These are phyloP conservation scores for Pinna nobilis DNA, from an alignment of 1,140 invertebrate genomes.

Conservation along the genomic window DNA sequence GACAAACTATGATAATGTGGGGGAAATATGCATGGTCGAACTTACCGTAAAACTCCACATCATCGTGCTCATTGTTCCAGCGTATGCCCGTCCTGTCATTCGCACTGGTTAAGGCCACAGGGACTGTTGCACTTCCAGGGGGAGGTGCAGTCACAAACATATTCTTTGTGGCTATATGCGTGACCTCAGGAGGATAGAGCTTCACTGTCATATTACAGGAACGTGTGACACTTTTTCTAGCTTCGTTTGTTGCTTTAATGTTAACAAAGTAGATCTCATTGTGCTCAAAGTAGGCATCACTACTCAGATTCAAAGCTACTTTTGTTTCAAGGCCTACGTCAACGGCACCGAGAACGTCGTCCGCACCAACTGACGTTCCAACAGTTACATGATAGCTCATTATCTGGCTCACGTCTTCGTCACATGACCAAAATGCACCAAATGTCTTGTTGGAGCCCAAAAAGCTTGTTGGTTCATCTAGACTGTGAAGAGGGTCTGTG, in stretches of 20 bases:
- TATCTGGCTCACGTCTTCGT: conserved; percentile 32
- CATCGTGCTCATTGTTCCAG: conserved; percentile 2
- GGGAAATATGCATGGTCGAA: too few relatives aligned
- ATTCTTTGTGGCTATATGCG: neutral
- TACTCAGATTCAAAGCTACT: neutral
- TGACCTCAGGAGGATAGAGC: conserved; percentile 17
- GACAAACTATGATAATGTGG: too few relatives aligned
- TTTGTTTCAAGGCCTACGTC: conserved; percentile 25
- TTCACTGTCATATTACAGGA: conserved; percentile 43
- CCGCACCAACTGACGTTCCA: conserved; percentile 24
- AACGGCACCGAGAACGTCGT: conserved; percentile 14
- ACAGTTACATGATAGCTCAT: conserved; percentile 14
- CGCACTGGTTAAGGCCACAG: conserved; percentile 2
- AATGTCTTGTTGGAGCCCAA: conserved; percentile 43
- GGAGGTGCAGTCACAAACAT: neutral
- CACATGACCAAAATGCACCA: conserved; percentile 43
- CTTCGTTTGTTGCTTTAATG: conserved; percentile 27
- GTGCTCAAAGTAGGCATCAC: conserved; percentile 1
- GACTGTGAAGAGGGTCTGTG: conserved; percentile 29
- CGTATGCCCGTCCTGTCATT: conserved; percentile 21
- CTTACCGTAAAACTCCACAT: conserved; percentile 41
- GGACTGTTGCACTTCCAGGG: neutral
- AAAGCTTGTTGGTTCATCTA: conserved; percentile 30
- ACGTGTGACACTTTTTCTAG: conserved; percentile 7
- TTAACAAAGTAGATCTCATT: conserved; percentile 25